Evolutionary conservation across 2,113 vertebrate species (phyloP).

Genomic region (Agapornis roseicollis): DNA sequence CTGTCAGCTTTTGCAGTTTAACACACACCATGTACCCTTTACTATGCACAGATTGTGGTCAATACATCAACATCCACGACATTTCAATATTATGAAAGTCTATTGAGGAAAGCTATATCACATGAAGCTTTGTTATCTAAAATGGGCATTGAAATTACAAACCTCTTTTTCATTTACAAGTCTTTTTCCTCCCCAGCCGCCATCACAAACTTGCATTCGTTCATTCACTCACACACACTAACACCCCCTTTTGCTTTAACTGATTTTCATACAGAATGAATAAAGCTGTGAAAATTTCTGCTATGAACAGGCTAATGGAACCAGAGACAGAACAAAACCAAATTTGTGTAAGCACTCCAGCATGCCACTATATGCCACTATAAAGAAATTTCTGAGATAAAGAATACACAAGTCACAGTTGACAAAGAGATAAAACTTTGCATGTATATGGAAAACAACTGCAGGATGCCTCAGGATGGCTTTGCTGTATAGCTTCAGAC

Average conservation of each 20-base stretch:
- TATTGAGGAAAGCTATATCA: background rate
- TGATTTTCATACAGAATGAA: background rate
- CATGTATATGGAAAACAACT: background rate
- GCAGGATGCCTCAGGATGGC: background rate
- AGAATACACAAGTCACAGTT: background rate
- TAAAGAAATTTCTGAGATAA: background rate
- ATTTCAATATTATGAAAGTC: background rate
- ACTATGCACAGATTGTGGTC: background rate
- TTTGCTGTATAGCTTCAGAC: background rate
- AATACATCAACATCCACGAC: background rate
- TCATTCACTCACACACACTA: accelerated
- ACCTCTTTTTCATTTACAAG: background rate
- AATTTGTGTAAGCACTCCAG: background rate
- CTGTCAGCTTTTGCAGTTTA: background rate
- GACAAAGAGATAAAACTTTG: background rate
- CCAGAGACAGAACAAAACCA: background rate
- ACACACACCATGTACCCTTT: background rate
- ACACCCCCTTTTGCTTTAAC: background rate
- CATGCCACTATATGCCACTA: background rate
- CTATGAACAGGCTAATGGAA: background rate
- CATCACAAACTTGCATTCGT: background rate
- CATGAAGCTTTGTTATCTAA: background rate
- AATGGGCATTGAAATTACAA: background rate
- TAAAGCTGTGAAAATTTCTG: background rate
- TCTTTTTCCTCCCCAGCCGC: background rate